Percentiles rank a stretch among this genome's conserved stretches.
Conservation (phyloP, 1,140 invertebrate species). For the Delia radicum region DNA sequence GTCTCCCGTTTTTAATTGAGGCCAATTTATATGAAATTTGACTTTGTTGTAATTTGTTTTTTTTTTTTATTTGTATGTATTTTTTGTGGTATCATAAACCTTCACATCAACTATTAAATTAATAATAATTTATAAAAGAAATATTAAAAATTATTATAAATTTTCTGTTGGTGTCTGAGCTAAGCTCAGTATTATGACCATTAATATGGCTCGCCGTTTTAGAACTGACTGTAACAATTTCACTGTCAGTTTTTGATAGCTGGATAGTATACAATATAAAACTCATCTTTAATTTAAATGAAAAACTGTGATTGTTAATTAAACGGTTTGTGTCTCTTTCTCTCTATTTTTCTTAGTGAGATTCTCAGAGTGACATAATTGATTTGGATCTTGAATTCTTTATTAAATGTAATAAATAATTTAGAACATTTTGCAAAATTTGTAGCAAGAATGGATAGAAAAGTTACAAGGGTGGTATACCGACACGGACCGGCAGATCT, state of each 20-base stretch:
- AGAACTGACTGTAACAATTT: slow-evolving; percentile 12
- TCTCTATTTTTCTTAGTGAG: neutral
- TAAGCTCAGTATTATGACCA: neutral
- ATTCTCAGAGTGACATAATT: neutral
- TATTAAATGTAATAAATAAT: too few species aligned
- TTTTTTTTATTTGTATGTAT: neutral
- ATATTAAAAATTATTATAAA: neutral
- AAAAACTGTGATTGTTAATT: slow-evolving; percentile 16
- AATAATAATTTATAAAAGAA: neutral
- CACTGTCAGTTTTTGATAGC: neutral
- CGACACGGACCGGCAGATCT: too few species aligned
- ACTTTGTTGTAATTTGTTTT: neutral
- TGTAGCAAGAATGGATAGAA: too few species aligned
- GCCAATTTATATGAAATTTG: slow-evolving; percentile 7
- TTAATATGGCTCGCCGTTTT: neutral
- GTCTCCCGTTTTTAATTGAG: slow-evolving; percentile 1
- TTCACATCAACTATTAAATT: neutral
- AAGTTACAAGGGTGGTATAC: too few species aligned
- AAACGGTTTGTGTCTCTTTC: too few species aligned
- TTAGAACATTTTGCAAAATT: too few species aligned
- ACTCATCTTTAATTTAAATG: slow-evolving; percentile 20
- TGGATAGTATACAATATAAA: neutral
- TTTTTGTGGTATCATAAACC: too few species aligned
- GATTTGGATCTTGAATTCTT: neutral
- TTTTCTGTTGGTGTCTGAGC: neutral